These are phyloP conservation scores for Silurus meridionalis DNA, from an alignment of 2,113 vertebrate species.

Conservation along the genomic window DNA sequence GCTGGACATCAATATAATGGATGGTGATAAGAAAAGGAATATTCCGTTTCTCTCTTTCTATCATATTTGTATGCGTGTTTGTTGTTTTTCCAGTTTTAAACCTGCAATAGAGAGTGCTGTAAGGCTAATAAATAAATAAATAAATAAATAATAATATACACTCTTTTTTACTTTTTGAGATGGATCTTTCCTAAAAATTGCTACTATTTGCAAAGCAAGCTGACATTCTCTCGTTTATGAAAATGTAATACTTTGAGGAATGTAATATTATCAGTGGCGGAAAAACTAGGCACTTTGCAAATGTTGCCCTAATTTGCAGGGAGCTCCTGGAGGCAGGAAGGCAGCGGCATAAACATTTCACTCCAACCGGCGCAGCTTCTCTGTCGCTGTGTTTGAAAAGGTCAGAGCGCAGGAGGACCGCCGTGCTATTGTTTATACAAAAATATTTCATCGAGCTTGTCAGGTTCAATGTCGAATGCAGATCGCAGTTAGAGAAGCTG, in stretches of 20 bases:
- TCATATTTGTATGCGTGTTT: not conserved
- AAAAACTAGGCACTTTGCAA: not conserved
- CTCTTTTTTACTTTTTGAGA: no score
- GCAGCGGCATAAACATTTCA: slow-evolving; percentile 6
- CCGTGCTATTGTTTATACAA: slow-evolving; percentile 8
- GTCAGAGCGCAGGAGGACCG: not conserved
- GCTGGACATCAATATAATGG: slow-evolving; percentile 31
- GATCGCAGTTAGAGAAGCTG: not conserved
- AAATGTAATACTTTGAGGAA: not conserved
- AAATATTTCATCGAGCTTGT: slow-evolving; percentile 5
- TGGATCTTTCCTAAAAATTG: not conserved
- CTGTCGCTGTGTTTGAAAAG: slow-evolving; percentile 23
- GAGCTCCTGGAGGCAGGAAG: not conserved
- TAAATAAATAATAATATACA: not conserved
- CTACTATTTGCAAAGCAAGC: not conserved
- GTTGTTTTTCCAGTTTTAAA: not conserved
- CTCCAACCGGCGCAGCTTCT: not conserved
- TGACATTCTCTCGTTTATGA: not conserved
- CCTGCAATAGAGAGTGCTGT: not conserved
- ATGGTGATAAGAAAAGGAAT: slow-evolving; percentile 21
- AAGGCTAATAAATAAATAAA: not conserved
- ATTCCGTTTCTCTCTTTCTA: not conserved
- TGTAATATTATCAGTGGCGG: not conserved
- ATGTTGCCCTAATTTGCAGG: not conserved
- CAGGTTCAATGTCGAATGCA: not conserved